phyloP scores from a whole-genome alignment of 2,113 vertebrate genomes.

The Motacilla alba region DNA sequence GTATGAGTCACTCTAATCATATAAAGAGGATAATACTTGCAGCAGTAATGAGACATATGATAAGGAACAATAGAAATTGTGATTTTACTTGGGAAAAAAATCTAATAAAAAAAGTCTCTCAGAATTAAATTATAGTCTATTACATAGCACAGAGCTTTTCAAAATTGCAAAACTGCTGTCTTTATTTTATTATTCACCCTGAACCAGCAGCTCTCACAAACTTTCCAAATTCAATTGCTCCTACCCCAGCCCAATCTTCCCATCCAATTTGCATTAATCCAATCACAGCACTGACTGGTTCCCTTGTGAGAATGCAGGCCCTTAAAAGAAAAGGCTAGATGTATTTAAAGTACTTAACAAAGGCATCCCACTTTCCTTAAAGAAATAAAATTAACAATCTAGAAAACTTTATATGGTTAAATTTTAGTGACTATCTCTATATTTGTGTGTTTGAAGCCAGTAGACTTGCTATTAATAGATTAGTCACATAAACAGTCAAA shows the following conservation, averaged over 20 bases:
- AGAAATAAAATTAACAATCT: slow-evolving; percentile 9
- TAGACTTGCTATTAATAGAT: neutral
- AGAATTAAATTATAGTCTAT: slow-evolving; percentile 46
- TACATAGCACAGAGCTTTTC: slow-evolving; percentile 1
- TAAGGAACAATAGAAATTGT: slow-evolving; percentile 45
- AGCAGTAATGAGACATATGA: slow-evolving; percentile 42
- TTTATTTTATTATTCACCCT: neutral
- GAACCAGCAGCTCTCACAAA: slow-evolving; percentile 3
- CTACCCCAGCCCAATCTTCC: slow-evolving; percentile 28
- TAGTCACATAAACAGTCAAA: neutral
- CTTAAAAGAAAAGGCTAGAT: slow-evolving; percentile 33
- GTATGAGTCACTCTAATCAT: slow-evolving; percentile 45
- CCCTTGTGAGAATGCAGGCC: neutral
- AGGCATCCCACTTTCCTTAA: neutral
- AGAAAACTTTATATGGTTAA: neutral
- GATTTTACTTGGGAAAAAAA: slow-evolving; percentile 55
- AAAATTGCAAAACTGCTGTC: neutral
- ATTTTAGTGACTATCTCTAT: neutral
- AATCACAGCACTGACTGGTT: slow-evolving; percentile 14
- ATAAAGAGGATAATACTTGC: slow-evolving; percentile 26
- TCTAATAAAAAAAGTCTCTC: slow-evolving; percentile 53
- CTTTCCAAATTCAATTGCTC: slow-evolving; percentile 22
- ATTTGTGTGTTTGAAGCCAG: neutral
- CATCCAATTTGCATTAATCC: slow-evolving; percentile 34
- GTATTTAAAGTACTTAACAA: slow-evolving; percentile 25